phyloP scores from a whole-genome alignment of 2,113 vertebrate genomes.

The Lampris megalopsis region DNA sequence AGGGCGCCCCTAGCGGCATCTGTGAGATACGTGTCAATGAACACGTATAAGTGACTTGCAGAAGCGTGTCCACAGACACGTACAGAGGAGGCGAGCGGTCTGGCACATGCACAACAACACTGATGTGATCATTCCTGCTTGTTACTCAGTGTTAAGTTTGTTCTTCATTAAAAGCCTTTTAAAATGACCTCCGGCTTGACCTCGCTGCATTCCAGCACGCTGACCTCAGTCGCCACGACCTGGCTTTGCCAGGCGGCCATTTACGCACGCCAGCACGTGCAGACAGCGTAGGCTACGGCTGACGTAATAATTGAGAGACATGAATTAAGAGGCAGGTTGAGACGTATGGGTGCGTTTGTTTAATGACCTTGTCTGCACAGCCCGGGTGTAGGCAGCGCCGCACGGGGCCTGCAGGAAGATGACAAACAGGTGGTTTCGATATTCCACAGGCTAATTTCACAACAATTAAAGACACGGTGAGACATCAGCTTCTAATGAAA shows the following conservation, averaged over 20 bases:
- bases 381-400: slow-evolving; percentile 79
- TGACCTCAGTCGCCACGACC: too few species aligned
- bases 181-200: slow-evolving; percentile 27
- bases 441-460: slow-evolving; percentile 98
- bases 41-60: too few species aligned
- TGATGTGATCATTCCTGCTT: slow-evolving; percentile 54
- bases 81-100: too few species aligned
- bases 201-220: not conserved
- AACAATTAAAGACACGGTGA: slow-evolving; percentile 98
- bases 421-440: slow-evolving; percentile 98
- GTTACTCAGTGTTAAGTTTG: slow-evolving; percentile 25
- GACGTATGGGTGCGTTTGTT: slow-evolving; percentile 53
- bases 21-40: too few species aligned
- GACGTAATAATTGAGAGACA: slow-evolving; percentile 42
- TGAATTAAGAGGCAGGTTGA: slow-evolving; percentile 63
- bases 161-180: slow-evolving; percentile 48
- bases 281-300: not conserved
- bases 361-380: slow-evolving; percentile 58
- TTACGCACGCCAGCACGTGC: not conserved
- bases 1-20: too few species aligned
- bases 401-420: slow-evolving; percentile 90
- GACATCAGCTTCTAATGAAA: slow-evolving; percentile 99
- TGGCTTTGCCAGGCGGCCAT: not conserved
- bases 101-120: not conserved
- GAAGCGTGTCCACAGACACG: too few species aligned